A percentile compares a stretch with the other conserved stretches of the same genome.
Conservation (phyloP, 2,797 vertebrate genomes). For the Siniperca obscura region DNA sequence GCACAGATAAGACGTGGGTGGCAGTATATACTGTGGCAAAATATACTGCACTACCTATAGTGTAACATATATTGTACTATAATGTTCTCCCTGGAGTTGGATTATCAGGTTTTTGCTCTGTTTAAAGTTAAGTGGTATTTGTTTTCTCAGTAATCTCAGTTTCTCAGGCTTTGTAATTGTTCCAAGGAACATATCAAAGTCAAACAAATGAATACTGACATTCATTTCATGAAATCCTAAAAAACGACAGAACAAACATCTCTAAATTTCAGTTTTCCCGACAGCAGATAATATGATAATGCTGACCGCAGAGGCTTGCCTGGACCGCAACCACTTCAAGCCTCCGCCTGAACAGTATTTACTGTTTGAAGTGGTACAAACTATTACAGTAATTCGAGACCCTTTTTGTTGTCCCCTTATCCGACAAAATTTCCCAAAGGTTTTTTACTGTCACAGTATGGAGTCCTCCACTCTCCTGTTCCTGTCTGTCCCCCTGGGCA, state of each 20-base stretch:
- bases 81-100: slow-evolving; percentile 1
- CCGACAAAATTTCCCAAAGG: slow-evolving; percentile 70
- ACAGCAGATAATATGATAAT: slow-evolving; percentile 49
- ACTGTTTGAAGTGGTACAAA: slow-evolving; percentile 65
- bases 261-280: slow-evolving; percentile 28
- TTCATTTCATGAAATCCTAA: slow-evolving; percentile 56
- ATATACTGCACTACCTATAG: not conserved
- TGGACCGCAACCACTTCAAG: slow-evolving; percentile 44
- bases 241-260: slow-evolving; percentile 37
- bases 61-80: not conserved
- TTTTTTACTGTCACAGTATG: slow-evolving; percentile 57
- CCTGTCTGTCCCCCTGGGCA: slow-evolving; percentile 48
- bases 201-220: slow-evolving; percentile 38
- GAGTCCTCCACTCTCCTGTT: slow-evolving; percentile 52
- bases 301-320: slow-evolving; percentile 7
- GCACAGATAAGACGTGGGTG: not conserved
- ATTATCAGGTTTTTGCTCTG: not conserved
- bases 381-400: slow-evolving; percentile 56
- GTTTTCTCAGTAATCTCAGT: not conserved
- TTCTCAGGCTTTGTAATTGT: slow-evolving; percentile 22
- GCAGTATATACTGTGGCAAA: slow-evolving; percentile 13
- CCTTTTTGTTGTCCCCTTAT: slow-evolving; percentile 34
- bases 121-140: slow-evolving; percentile 4
- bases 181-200: slow-evolving; percentile 35
- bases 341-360: slow-evolving; percentile 52